phyloP scores from a whole-genome alignment of 2,797 vertebrate species.

The Channallabes apus region DNA sequence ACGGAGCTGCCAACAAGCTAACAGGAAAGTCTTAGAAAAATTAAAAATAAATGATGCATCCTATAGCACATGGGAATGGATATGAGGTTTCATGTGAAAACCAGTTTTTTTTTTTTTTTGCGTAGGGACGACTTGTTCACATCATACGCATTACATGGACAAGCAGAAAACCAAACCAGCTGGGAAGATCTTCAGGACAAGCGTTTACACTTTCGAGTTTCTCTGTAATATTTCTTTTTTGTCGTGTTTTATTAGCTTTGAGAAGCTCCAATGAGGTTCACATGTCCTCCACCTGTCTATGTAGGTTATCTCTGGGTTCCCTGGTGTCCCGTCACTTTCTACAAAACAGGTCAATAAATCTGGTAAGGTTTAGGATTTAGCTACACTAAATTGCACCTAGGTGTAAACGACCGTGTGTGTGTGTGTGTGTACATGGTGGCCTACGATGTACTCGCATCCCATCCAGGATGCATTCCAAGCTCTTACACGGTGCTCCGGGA shows the following conservation, averaged over 20 bases:
- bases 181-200: neutral
- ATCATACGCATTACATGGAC: neutral
- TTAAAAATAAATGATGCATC: neutral
- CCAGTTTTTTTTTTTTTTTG: neutral
- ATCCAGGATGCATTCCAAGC: neutral
- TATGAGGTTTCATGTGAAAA: too few species aligned
- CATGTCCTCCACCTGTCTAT: neutral
- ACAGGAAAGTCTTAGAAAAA: neutral
- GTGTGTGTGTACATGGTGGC: neutral
- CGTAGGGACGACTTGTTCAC: neutral
- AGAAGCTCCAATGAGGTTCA: neutral
- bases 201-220: neutral
- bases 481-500: neutral
- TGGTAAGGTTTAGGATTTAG: neutral
- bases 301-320: neutral
- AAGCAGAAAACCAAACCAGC: neutral
- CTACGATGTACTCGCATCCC: neutral
- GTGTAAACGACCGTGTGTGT: neutral
- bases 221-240: neutral
- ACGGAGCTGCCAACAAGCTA: neutral
- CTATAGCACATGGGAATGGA: neutral
- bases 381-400: neutral
- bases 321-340: neutral
- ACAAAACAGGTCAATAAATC: neutral
- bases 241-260: neutral